phyloP scores from a whole-genome alignment of 2,888 invertebrate species.

The Pseudanteris insignis region DNA sequence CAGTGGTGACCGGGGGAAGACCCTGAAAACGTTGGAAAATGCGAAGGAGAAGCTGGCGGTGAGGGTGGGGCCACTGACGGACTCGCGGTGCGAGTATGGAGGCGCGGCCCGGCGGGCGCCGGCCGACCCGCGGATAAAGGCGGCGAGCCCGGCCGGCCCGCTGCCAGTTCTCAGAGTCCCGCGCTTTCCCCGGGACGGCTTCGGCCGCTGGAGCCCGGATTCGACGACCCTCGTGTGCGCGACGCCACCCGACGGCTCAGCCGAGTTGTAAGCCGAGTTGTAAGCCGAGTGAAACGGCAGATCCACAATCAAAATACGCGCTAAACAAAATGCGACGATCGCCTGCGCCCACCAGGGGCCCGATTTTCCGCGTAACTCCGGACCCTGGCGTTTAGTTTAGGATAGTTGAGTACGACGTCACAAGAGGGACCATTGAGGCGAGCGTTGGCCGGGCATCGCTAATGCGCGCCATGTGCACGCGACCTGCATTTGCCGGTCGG shows the following conservation, averaged over 20 bases:
- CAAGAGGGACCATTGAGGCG: background rate
- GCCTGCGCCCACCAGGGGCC: slow-evolving; percentile 17
- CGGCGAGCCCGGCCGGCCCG: slow-evolving; percentile 16
- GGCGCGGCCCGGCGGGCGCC: slow-evolving; percentile 41
- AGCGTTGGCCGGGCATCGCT: too few relatives aligned
- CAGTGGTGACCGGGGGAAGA: slow-evolving; percentile 76
- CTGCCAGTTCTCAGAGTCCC: slow-evolving; percentile 38
- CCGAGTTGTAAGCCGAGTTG: slow-evolving; percentile 16
- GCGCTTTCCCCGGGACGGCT: slow-evolving; percentile 40
- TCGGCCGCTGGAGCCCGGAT: slow-evolving; percentile 43
- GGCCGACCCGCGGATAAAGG: slow-evolving; percentile 36
- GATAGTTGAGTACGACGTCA: too few relatives aligned
- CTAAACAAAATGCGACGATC: slow-evolving; percentile 34
- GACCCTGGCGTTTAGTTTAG: too few relatives aligned
- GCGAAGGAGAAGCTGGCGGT: slow-evolving; percentile 70
- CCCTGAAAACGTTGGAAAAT: slow-evolving; percentile 62
- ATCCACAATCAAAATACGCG: slow-evolving; percentile 45
- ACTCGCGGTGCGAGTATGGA: slow-evolving; percentile 73
- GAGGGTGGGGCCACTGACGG: slow-evolving; percentile 77
- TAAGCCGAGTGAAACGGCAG: slow-evolving; percentile 31
- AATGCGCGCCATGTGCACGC: too few relatives aligned
- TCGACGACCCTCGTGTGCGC: slow-evolving; percentile 38
- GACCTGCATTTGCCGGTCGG: too few relatives aligned
- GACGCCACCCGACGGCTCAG: slow-evolving; percentile 19
- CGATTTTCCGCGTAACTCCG: too few relatives aligned